Evolutionary conservation across 1,140 invertebrate genomes (phyloP), one percentile per base, ranked within the genome.

Genomic region (Pseudomyrmex concolor): DNA sequence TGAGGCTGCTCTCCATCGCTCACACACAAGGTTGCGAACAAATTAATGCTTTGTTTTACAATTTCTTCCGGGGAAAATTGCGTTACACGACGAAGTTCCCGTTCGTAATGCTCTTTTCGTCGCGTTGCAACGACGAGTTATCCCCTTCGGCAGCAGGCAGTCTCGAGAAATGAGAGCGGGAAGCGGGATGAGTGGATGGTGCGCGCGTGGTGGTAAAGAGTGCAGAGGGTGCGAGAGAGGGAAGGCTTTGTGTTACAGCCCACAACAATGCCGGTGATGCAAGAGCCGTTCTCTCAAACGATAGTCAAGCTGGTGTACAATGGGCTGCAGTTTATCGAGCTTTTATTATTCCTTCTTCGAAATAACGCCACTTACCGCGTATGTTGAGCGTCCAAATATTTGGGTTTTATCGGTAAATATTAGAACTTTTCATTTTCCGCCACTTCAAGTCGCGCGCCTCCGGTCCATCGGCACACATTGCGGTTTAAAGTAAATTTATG

Each of bases 341-440:
- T 91, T 91, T 89, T 90, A 90, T 90, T 84, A 91, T 91, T 90
- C 78, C 76, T 59, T 62, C 84, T 73, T 76, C 85, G 85, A 89
- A 90, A 81, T 88, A 90, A 87, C 78, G 25, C 55, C 70, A 82
- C 81, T 74, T 72, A 66, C 51, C 68, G 50, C 22, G 59, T 15
- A 59, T 50, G 71, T 71, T 54, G 76, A 64, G 67, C 54, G 57
- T 71, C 66, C 66, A 81, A 84, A 84, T 84, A 84, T 84, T 84
- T 84, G 50, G 48, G 80, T 70, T 71, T 67, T 70, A 60, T 74
- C 34, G 57, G 66, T 45, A 84, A 71, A 84, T 86, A 88, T 84
- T 85, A 86, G 50, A 50, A 22, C 34, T 54, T 81, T 64, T 67
- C 48, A 34, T 73, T 66, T 8, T 70, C 48, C 25, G 54, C 9